Conservation (phyloP, 2,113 vertebrate species). For the Sylvietta virens region DNA sequence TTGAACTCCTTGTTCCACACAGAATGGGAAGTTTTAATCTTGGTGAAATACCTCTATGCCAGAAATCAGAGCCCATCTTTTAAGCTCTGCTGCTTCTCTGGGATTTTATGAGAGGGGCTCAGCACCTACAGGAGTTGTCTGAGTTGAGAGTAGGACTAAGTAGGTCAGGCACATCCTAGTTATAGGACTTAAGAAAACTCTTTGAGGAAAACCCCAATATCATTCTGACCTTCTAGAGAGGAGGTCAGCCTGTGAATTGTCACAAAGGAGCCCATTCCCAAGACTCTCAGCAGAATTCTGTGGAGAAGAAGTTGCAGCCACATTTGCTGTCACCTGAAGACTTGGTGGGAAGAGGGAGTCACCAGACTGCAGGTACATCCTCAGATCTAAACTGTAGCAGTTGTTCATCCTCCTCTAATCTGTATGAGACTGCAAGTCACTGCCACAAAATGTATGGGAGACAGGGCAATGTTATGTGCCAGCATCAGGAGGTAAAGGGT, state of each 20-base stretch:
- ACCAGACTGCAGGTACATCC: background rate
- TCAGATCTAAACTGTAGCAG: background rate
- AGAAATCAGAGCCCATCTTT: background rate
- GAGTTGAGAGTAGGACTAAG: background rate
- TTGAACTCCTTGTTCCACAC: background rate
- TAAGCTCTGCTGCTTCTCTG: background rate
- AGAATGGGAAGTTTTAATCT: background rate
- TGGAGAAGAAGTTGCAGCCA: background rate
- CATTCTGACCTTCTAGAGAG: background rate
- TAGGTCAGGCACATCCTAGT: background rate
- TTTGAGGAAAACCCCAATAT: background rate
- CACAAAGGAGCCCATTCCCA: background rate
- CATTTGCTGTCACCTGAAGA: conserved; percentile 3
- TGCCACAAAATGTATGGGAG: background rate
- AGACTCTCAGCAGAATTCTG: background rate
- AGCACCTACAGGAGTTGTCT: background rate
- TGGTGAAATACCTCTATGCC: background rate
- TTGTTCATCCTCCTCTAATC: background rate
- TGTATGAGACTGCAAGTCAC: background rate
- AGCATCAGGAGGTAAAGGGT: background rate
- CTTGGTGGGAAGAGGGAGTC: background rate
- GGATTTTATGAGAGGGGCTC: background rate
- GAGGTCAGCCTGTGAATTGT: background rate
- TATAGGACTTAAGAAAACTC: background rate
- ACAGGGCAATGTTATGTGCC: background rate